These are phyloP conservation scores for Nyctibius grandis DNA, from an alignment of 2,797 vertebrate genomes.

Conservation along the genomic window DNA sequence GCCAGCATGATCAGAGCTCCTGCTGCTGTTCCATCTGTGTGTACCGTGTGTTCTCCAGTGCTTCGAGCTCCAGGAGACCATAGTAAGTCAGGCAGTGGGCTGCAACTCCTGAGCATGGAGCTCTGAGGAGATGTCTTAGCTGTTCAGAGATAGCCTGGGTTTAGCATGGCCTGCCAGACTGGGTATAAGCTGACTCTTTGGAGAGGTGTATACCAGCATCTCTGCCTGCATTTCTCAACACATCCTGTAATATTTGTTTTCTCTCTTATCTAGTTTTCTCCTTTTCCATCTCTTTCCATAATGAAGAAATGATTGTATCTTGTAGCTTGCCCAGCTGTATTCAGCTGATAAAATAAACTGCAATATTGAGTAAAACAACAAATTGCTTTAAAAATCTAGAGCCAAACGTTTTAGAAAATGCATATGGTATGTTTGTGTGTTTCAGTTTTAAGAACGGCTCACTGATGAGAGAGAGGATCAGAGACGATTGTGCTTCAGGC, in stretches of 20 bases:
- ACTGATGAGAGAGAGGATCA: constrained; percentile 88
- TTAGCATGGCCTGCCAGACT: background rate
- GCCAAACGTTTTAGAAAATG: background rate
- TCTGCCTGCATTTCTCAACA: background rate
- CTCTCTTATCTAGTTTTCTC: background rate
- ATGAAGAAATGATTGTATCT: background rate
- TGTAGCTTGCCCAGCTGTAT: background rate
- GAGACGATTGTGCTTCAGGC: constrained; percentile 78
- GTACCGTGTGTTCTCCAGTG: background rate
- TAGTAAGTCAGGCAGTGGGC: background rate
- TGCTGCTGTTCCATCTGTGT: background rate
- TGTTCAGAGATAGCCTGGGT: background rate
- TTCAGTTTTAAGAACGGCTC: constrained; percentile 95
- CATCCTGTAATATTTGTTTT: background rate
- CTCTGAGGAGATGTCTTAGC: background rate
- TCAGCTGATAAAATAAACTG: background rate
- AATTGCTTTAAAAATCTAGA: background rate
- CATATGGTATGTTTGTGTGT: background rate
- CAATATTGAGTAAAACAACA: background rate
- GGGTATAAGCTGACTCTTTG: background rate
- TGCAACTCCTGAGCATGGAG: background rate
- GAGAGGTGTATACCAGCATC: background rate
- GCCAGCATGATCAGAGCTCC: background rate
- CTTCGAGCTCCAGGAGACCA: background rate
- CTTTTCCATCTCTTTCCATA: background rate